Evolutionary conservation across 2,888 invertebrate species (phyloP).

Genomic region (Selenia dentaria): DNA sequence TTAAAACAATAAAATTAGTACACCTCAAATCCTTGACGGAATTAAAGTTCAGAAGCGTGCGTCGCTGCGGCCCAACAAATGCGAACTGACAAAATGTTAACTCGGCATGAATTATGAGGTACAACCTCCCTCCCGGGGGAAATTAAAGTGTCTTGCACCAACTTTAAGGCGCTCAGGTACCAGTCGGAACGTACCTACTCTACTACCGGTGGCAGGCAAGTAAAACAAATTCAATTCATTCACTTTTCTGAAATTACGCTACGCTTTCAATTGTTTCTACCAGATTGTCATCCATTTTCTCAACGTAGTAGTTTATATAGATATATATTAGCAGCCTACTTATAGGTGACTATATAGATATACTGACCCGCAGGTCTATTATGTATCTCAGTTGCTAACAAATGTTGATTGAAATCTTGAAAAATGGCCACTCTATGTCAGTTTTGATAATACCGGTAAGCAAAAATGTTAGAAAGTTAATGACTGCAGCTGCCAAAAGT

Average conservation of each 20-base stretch:
- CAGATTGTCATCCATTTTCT: too few relatives aligned
- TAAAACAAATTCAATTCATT: conserved; percentile 65
- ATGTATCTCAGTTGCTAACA: too few relatives aligned
- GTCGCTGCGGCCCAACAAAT: conserved; percentile 68
- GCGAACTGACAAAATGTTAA: conserved; percentile 82
- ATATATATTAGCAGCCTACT: too few relatives aligned
- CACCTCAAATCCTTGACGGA: conserved; percentile 39
- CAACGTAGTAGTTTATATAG: too few relatives aligned
- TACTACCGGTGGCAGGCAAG: conserved; percentile 39
- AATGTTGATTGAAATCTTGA: too few relatives aligned
- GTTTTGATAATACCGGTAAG: too few relatives aligned
- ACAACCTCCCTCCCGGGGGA: conserved; percentile 69
- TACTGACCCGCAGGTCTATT: too few relatives aligned
- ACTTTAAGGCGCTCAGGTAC: conserved; percentile 78
- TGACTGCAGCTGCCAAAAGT: too few relatives aligned
- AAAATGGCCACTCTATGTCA: too few relatives aligned
- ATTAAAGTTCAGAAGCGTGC: conserved; percentile 66
- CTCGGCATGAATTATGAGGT: conserved; percentile 81
- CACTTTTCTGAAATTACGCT: conserved; percentile 55
- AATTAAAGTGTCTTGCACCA: conserved; percentile 82
- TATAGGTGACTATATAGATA: too few relatives aligned
- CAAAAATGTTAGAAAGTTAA: too few relatives aligned
- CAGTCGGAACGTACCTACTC: conserved; percentile 44
- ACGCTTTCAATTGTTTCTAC: conserved; percentile 46
- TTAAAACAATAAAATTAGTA: conserved; percentile 49